Conservation (phyloP, 2,113 vertebrate species). For the Nestor notabilis region DNA sequence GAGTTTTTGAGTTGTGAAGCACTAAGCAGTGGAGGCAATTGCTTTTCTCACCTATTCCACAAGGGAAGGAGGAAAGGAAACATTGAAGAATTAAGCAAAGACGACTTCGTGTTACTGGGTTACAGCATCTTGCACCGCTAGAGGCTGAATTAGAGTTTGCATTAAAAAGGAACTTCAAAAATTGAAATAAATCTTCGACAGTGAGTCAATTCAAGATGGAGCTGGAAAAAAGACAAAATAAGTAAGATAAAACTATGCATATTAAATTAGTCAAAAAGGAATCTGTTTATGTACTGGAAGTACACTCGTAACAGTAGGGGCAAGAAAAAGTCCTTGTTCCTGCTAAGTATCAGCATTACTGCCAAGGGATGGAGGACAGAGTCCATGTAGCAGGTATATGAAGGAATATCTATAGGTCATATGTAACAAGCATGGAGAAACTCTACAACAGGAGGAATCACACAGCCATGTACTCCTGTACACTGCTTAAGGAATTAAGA, state of each 20-base stretch:
- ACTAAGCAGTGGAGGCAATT: conserved; percentile 58
- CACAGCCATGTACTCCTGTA: not conserved
- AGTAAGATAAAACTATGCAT: conserved; percentile 43
- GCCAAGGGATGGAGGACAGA: not conserved
- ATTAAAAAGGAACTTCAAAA: conserved; percentile 49
- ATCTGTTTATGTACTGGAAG: conserved; percentile 20
- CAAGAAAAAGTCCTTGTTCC: not conserved
- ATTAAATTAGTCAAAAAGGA: conserved; percentile 26
- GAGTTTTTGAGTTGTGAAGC: conserved; percentile 50
- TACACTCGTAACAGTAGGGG: not conserved
- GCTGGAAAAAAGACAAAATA: conserved; percentile 51
- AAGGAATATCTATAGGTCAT: not conserved
- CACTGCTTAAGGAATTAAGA: not conserved
- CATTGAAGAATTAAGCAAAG: conserved; percentile 62
- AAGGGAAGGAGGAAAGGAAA: conserved; percentile 57
- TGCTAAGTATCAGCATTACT: not conserved
- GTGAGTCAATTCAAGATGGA: conserved; percentile 50
- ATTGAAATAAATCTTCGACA: conserved; percentile 55
- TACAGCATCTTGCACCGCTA: conserved; percentile 1
- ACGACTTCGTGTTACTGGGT: conserved; percentile 30
- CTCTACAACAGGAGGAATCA: not conserved
- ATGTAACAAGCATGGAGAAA: not conserved
- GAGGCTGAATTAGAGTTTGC: conserved; percentile 39
- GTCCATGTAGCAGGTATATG: not conserved
- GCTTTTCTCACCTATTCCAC: conserved; percentile 72